Evolutionary conservation across 2,113 vertebrate genomes (phyloP).

Genomic region (Oncorhynchus tshawytscha): DNA sequence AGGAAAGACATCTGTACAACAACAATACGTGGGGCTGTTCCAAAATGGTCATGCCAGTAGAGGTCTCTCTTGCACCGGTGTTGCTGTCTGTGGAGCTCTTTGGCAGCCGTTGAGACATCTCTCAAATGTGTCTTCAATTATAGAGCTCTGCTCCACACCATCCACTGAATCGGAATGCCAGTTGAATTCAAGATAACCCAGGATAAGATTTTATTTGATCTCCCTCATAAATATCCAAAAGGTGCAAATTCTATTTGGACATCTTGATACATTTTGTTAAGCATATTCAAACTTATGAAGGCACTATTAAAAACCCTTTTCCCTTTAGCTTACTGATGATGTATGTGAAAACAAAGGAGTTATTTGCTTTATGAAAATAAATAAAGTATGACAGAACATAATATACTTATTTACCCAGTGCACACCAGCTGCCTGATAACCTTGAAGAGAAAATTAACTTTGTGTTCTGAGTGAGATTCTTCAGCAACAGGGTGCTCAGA

Average conservation of each 20-base stretch:
- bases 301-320: constrained; percentile 26
- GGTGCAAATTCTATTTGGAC: constrained; percentile 22
- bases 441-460: too few species aligned
- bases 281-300: constrained; percentile 32
- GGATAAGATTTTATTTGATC: constrained; percentile 55
- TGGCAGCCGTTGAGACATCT: constrained; percentile 28
- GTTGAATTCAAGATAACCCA: constrained; percentile 59
- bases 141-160: constrained; percentile 51
- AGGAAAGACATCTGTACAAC: too few species aligned
- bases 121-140: constrained; percentile 72
- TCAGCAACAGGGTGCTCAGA: constrained; percentile 44
- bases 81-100: constrained; percentile 17
- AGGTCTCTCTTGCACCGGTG: constrained; percentile 64
- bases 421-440: too few species aligned
- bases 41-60: constrained; percentile 47
- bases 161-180: constrained; percentile 63
- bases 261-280: constrained; percentile 44
- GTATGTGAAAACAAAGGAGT: neutral
- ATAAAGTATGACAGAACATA: neutral
- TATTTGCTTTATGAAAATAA: neutral
- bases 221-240: constrained; percentile 36
- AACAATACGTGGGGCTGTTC: neutral
- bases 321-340: constrained; percentile 13
- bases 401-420: too few species aligned
- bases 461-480: constrained; percentile 30